Evolutionary conservation across 2,888 invertebrate species (phyloP).

Genomic region (Diplolepis rosae): DNA sequence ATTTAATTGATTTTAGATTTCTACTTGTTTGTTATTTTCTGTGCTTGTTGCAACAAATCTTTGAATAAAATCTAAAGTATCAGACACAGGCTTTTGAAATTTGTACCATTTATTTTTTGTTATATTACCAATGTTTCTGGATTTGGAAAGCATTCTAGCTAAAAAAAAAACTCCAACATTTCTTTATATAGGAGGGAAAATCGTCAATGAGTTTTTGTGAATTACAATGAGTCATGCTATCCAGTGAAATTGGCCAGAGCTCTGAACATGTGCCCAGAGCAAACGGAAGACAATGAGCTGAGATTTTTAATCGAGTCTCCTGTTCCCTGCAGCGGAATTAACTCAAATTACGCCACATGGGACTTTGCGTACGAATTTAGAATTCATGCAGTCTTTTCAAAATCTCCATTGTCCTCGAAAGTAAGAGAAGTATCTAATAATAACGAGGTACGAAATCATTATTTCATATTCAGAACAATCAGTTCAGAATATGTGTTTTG

Average conservation of each 20-base stretch:
- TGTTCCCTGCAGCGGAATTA: slow-evolving; percentile 70
- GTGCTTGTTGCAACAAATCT: no score
- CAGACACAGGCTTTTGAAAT: no score
- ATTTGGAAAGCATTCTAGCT: no score
- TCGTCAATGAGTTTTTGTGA: slow-evolving; percentile 55
- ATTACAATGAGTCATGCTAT: slow-evolving; percentile 62
- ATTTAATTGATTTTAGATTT: no score
- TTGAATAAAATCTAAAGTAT: no score
- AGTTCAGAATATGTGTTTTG: no score
- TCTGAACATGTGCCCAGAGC: slow-evolving; percentile 64
- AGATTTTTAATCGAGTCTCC: slow-evolving; percentile 71
- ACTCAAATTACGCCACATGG: slow-evolving; percentile 70
- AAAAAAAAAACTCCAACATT: no score
- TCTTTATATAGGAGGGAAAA: slow-evolving; percentile 11
- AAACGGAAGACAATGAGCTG: slow-evolving; percentile 70
- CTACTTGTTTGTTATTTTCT: no score
- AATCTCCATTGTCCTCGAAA: slow-evolving; percentile 61
- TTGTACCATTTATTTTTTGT: no score
- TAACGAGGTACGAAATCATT: not conserved
- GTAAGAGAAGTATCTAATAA: slow-evolving; percentile 48
- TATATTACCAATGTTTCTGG: no score
- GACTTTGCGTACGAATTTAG: slow-evolving; percentile 64
- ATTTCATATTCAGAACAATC: not conserved
- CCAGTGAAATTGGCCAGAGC: slow-evolving; percentile 65
- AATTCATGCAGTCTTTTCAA: slow-evolving; percentile 70